Percentiles rank a stretch among this genome's conserved stretches.
Conservation (phyloP, 1,140 invertebrate genomes). For the Drosophila ficusphila region DNA sequence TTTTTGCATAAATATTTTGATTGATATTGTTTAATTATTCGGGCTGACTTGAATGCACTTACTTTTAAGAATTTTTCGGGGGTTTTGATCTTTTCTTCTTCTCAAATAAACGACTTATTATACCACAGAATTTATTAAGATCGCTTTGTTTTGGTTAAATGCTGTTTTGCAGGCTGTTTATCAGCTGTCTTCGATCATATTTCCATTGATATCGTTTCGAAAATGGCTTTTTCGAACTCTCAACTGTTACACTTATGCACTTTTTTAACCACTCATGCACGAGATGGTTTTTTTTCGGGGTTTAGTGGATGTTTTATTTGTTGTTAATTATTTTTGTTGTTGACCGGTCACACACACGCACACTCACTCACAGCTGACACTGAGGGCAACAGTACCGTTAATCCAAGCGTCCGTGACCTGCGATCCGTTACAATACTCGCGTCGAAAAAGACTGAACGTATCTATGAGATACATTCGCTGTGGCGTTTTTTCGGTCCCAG, state of each 20-base stretch:
- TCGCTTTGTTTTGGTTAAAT: conserved; percentile 36
- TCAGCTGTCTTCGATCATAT: conserved; percentile 57
- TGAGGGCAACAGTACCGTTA: conserved; percentile 19
- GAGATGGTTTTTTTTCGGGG: not conserved
- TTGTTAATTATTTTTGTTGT: conserved; percentile 9
- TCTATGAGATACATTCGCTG: conserved; percentile 7
- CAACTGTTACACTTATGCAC: conserved; percentile 3
- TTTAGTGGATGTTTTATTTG: not conserved
- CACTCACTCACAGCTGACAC: conserved; percentile 23
- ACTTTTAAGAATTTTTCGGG: conserved; percentile 18
- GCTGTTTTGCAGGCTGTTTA: conserved; percentile 21
- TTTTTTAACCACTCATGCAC: conserved; percentile 1
- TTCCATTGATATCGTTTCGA: conserved; percentile 11
- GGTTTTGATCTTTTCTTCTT: conserved; percentile 13
- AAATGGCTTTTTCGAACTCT: not conserved
- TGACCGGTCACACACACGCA: conserved; percentile 48
- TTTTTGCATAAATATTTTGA: conserved; percentile 36
- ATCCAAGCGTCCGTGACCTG: conserved; percentile 52
- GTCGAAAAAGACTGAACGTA: conserved; percentile 15
- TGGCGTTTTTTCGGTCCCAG: not conserved
- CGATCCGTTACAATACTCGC: conserved; percentile 42
- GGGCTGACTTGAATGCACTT: conserved; percentile 28
- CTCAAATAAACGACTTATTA: conserved; percentile 61
- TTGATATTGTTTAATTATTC: conserved; percentile 37
- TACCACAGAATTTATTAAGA: conserved; percentile 23